These are phyloP conservation scores for Achroia grisella DNA, from an alignment of 1,140 invertebrate species.

Conservation along the genomic window DNA sequence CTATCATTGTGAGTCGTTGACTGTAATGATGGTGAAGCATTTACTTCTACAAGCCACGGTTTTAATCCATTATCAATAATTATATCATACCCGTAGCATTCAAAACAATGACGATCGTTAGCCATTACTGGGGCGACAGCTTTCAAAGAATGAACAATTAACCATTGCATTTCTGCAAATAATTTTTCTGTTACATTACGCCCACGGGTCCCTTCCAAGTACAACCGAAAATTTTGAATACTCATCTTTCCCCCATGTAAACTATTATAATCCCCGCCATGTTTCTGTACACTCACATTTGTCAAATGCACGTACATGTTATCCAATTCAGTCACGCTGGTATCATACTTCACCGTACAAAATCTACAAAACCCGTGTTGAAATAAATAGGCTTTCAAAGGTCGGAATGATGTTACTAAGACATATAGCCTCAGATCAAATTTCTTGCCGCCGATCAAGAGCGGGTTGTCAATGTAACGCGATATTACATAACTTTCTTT, in stretches of 20 bases:
- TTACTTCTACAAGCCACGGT: conserved; percentile 94
- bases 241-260: conserved; percentile 96
- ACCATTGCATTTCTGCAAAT: conserved; percentile 90
- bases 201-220: conserved; percentile 92
- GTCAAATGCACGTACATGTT: conserved; percentile 93
- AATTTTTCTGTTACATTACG: conserved; percentile 89
- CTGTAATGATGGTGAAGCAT: conserved; percentile 95
- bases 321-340: conserved; percentile 84
- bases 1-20: conserved; percentile 97
- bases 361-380: conserved; percentile 87
- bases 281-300: conserved; percentile 90
- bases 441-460: conserved; percentile 91
- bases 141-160: conserved; percentile 89
- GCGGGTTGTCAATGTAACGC: conserved; percentile 89
- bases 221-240: conserved; percentile 91
- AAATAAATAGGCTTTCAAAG: conserved; percentile 88
- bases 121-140: conserved; percentile 89
- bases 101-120: conserved; percentile 88
- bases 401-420: conserved; percentile 86
- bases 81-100: conserved; percentile 94
- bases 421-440: conserved; percentile 91
- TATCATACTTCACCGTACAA: conserved; percentile 87
- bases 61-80: conserved; percentile 90
- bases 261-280: conserved; percentile 93
- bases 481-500: conserved; percentile 95